Base-by-base conservation (phyloP, 2,797 vertebrate species). In the Crypturellus tataupa region DNA sequence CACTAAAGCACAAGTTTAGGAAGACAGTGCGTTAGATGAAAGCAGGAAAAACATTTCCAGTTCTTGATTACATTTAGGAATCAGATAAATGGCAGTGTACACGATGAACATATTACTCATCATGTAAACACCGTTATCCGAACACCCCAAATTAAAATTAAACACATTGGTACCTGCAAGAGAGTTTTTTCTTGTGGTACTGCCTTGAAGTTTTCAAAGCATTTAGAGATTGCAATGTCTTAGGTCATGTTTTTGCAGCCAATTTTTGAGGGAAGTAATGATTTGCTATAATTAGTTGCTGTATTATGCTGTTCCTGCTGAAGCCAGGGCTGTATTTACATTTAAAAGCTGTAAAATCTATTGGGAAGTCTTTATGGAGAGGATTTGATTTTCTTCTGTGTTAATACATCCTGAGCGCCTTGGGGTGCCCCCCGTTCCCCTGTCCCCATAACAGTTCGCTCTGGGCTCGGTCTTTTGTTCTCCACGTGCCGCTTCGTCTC, bases 401-500 rank as follows among this genome's bases (percentile, higher is more conserved):
- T 1, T 44, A 5, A 10, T 44, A 1, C 9, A 4, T 35, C 2
- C n/a, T 25, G 29, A 55, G 13, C 7, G 4, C 49, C n/a, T 16
- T 6, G 7, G 47, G 25, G 11, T 75, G 64, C 12, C 33, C 19
- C 18, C 10, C 10, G 7, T 46, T 68, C 21, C 55, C 4, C 10
- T 65, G 40, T 84, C 44, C 33, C 53, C 8, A 0, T 7, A 46
- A 31, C 3, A 4, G 42, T 5, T 82, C 56, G 37, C 49, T 0
- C 0, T 9, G 35, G 71, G 55, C 44, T 37, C 17, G 23, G 4
- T 64, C n/a, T 39, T 29, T 5, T 3, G 0, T n/a, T 73, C 35
- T 44, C 29, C 8, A 0, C 0, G 3, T 18, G 29, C 49, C 13
- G 7, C 21, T 1, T 51, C 37, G 15, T 25, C 51, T 15, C 0